phyloP scores from a whole-genome alignment of 2,113 vertebrate species.

The Pangasianodon hypophthalmus region DNA sequence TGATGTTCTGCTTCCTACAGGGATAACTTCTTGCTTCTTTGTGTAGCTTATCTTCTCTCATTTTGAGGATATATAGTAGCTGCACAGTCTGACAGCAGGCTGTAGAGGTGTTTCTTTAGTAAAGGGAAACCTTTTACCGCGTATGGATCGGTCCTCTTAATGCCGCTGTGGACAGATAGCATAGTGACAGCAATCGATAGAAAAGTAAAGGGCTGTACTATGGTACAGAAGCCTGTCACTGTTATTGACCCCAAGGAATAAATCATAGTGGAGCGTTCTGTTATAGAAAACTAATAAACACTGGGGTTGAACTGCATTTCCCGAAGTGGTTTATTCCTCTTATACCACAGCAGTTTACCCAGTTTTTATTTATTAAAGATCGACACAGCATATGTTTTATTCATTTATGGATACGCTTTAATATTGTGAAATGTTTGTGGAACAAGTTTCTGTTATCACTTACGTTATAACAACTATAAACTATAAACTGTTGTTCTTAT shows the following conservation, averaged over 20 bases:
- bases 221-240: neutral
- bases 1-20: conserved; percentile 44
- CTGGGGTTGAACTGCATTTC: neutral
- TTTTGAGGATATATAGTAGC: neutral
- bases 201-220: neutral
- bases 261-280: neutral
- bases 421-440: neutral
- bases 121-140: neutral
- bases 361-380: neutral
- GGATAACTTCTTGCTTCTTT: conserved; percentile 37
- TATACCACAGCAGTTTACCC: neutral
- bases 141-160: neutral
- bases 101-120: neutral
- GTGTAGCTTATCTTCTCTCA: neutral
- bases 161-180: neutral
- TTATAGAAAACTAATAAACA: neutral
- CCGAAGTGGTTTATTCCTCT: neutral
- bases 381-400: neutral
- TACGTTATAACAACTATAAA: no score
- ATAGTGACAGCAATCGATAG: neutral
- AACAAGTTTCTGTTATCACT: neutral
- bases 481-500: no score
- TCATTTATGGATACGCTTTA: neutral
- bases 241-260: neutral
- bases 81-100: neutral